These are phyloP conservation scores for Aldabrachelys gigantea DNA, from an alignment of 2,113 vertebrate genomes.

Conservation along the genomic window DNA sequence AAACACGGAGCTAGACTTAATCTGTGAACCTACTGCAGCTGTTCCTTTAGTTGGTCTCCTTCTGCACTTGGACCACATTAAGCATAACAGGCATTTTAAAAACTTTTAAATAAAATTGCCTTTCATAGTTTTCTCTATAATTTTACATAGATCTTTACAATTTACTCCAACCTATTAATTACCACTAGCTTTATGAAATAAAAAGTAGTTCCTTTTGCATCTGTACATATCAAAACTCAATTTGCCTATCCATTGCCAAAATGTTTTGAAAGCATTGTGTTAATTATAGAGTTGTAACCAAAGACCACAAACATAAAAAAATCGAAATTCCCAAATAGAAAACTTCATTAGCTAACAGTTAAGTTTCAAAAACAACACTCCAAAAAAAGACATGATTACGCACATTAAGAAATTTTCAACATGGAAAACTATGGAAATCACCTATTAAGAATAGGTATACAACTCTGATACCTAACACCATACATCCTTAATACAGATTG, in stretches of 20 bases:
- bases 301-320: neutral
- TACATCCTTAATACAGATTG: neutral
- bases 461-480: neutral
- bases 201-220: neutral
- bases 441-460: neutral
- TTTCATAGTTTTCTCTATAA: neutral
- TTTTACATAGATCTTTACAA: neutral
- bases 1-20: neutral
- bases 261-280: neutral
- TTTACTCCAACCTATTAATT: neutral
- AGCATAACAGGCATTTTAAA: neutral
- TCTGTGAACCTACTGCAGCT: neutral
- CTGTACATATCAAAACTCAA: neutral
- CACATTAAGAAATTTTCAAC: neutral
- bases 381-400: neutral
- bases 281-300: neutral
- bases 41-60: neutral
- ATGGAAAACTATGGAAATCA: neutral
- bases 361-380: neutral
- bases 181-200: neutral
- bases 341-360: neutral
- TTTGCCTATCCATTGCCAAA: constrained; percentile 19
- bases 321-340: neutral
- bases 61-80: fast-evolving
- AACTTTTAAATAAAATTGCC: neutral